Evolutionary conservation across 2,113 vertebrate species (phyloP).

Genomic region (Chiloscyllium plagiosum): DNA sequence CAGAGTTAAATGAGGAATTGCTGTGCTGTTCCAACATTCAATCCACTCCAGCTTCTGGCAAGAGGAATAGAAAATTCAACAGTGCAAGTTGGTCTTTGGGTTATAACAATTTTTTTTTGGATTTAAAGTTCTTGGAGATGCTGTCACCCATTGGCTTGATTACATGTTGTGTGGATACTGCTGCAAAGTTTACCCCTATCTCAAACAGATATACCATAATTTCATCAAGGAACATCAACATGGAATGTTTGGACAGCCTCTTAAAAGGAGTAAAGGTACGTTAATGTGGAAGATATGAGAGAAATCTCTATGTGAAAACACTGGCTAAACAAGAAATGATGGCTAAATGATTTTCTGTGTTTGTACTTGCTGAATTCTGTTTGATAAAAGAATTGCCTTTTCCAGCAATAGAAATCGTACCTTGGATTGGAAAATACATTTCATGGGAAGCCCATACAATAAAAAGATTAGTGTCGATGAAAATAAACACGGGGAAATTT

Average conservation of each 20-base stretch:
- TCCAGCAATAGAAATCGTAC: not conserved
- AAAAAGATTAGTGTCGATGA: not conserved
- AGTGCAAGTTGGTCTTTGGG: not conserved
- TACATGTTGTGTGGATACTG: not conserved
- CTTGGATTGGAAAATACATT: not conserved
- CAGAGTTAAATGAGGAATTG: not conserved
- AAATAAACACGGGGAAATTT: not conserved
- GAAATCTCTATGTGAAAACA: not conserved
- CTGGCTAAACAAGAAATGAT: not conserved
- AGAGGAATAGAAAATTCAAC: not conserved
- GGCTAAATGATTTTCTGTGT: not conserved
- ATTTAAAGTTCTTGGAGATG: not conserved
- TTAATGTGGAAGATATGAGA: too few relatives aligned
- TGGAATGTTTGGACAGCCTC: not conserved
- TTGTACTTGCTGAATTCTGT: not conserved
- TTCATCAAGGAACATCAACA: not conserved
- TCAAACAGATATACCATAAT: not conserved
- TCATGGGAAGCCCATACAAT: not conserved
- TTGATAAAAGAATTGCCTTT: not conserved
- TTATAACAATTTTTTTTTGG: not conserved
- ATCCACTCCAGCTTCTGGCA: not conserved
- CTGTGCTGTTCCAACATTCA: not conserved
- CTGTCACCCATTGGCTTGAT: not conserved
- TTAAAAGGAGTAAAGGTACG: not conserved
- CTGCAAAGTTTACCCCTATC: not conserved